Percentiles rank a stretch among this genome's conserved stretches.
These are phyloP conservation scores for Coccyzus lansbergi DNA, from an alignment of 2,797 vertebrate genomes.

Conservation along the genomic window DNA sequence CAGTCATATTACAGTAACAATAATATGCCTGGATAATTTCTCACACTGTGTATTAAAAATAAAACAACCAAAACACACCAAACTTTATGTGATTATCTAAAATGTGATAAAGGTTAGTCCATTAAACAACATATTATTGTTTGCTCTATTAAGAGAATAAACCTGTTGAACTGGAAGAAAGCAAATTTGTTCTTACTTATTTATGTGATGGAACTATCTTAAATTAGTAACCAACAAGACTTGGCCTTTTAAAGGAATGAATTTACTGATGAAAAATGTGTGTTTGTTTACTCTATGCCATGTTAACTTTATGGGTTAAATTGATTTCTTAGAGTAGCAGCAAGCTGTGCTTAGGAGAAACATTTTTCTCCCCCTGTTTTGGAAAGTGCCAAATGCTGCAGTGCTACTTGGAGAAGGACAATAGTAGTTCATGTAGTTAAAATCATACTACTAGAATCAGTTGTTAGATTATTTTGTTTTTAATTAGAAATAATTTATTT, in stretches of 20 bases:
- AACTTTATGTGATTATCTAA: slow-evolving; percentile 19
- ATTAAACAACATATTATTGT: slow-evolving; percentile 23
- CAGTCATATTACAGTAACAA: background rate
- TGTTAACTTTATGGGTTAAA: slow-evolving; percentile 55
- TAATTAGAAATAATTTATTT: slow-evolving; percentile 9
- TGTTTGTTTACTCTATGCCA: background rate
- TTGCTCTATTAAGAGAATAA: slow-evolving; percentile 50
- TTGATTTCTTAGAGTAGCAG: slow-evolving; percentile 45
- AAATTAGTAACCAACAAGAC: slow-evolving; percentile 31
- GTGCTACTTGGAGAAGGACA: background rate
- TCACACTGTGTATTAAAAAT: background rate
- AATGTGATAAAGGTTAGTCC: slow-evolving; percentile 34
- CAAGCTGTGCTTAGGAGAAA: slow-evolving; percentile 33
- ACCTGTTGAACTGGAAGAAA: slow-evolving; percentile 41
- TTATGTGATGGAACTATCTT: slow-evolving; percentile 18
- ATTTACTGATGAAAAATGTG: slow-evolving; percentile 43
- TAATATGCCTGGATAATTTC: background rate
- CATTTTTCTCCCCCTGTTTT: background rate
- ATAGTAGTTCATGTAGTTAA: slow-evolving; percentile 11
- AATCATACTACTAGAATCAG: slow-evolving; percentile 2
- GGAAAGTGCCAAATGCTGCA: slow-evolving; percentile 23
- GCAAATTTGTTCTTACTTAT: slow-evolving; percentile 4
- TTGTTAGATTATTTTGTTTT: slow-evolving; percentile 24
- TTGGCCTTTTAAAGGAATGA: slow-evolving; percentile 54
- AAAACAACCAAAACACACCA: background rate